Percentiles rank a stretch among this genome's conserved stretches.
phyloP scores from a whole-genome alignment of 2,113 vertebrate species.

The Pituophis catenifer region DNA sequence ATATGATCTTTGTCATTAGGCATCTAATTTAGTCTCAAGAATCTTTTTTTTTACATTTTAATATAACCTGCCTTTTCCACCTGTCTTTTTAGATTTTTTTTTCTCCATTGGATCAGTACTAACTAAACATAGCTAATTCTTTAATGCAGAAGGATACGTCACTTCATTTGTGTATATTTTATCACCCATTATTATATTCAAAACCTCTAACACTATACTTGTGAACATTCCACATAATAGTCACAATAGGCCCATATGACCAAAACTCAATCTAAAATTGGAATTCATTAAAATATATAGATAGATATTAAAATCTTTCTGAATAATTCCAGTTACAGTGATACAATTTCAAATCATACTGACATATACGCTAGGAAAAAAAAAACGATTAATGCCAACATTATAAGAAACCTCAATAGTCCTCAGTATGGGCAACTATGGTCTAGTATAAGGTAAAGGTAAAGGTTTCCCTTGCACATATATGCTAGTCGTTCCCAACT shows the following conservation, averaged over 20 bases:
- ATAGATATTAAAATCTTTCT: constrained; percentile 1
- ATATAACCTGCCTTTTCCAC: not conserved
- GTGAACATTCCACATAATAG: not conserved
- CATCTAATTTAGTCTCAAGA: not conserved
- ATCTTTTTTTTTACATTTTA: not conserved
- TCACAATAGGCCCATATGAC: not conserved
- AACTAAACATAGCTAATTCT: not conserved
- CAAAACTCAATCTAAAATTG: not conserved
- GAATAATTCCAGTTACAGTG: not conserved
- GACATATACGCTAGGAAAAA: constrained; percentile 2
- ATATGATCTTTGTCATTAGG: not conserved
- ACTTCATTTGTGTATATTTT: not conserved
- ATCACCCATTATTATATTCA: not conserved
- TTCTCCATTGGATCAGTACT: not conserved
- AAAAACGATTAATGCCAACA: not conserved
- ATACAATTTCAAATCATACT: not conserved
- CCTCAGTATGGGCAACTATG: not conserved
- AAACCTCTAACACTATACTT: not conserved
- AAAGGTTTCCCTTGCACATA: too few species aligned
- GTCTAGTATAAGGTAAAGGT: not conserved
- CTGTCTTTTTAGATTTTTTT: not conserved
- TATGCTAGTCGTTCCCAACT: too few species aligned
- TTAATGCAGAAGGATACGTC: not conserved
- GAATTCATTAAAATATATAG: not conserved
- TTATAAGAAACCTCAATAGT: not conserved